Evolutionary conservation across 2,113 vertebrate genomes (phyloP), one percentile per base, ranked within the genome.

Genomic region (Glareola pratincola): DNA sequence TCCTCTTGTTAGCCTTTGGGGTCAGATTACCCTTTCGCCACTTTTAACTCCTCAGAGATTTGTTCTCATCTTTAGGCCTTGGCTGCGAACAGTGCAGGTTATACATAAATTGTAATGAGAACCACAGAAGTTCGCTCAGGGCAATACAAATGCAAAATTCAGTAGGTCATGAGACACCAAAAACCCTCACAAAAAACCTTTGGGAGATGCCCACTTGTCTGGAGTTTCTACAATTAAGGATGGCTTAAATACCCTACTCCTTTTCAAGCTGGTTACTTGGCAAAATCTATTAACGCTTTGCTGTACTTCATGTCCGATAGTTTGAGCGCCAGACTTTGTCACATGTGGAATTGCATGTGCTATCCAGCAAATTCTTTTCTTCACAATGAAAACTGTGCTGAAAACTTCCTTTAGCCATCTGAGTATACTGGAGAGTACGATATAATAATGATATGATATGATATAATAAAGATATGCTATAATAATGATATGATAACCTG

Each of bases 41-140:
- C 64, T 81, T 94, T 24, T 84, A 53, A 67, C 19, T 71, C 73
- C 47, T 19, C 17, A 7, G 90, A 87, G n/a, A 63, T 91, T 94
- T 90, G 56, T 75, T 91, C 56, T 69, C 60, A n/a, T 91, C 80
- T 89, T 57, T 78, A 68, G 51, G 41, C 51, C 18, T 81, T 71
- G 60, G 50, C 90, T 84, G 45, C 51, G 81, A 91, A 87, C 84
- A 84, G 72, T 62, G n/a, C 19, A 67, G n/a, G 22, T 92, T 94
- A 80, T 91, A 81, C 84, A 74, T 62, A 93, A 87, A 87, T 81
- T 71, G 73, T 87, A 84, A 93, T 71, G 41, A 81, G 64, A 94
- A 89, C 41, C 80, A 59, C 73, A 90, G 78, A 90, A 82, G n/a
- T 71, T 90, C 4, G 2, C 37, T 81, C 56, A 93, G 81, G 37